Base-by-base conservation (phyloP, 2,797 vertebrate genomes). In the Coregonus sp. region DNA sequence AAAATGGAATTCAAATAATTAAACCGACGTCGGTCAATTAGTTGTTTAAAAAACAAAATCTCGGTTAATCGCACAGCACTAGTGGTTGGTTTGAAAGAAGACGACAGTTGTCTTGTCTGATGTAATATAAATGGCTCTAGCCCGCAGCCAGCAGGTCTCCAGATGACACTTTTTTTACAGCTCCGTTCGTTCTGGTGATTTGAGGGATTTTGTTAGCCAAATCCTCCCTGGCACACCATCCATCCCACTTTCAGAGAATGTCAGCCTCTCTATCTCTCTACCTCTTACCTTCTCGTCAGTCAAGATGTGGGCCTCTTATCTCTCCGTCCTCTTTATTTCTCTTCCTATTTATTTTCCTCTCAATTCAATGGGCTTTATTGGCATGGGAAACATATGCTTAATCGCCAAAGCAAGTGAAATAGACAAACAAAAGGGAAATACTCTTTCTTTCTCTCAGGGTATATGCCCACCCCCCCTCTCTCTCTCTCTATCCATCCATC, bases 221-320 rank as follows among this genome's bases (percentile, higher is more conserved):
- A 91, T 89, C 86, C 85, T 77, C 52, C 82, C 82, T 75, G 85
- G 86, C 88, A 87, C 85, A 80, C n/a, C 72, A 9, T 47, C 40
- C 40, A 47, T 47, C 40, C 11, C 9, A 47, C 40, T 47, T 47
- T 12, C 40, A 47, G 76, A 80, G 29, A 16, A 81, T 75, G 65
- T 69, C 75, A 75, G 76, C 37, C 71, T 33, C 29, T 47, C 25
- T 12, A 0, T 33, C 31, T 6, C 70, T 14, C 50, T 52, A 7
- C 54, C 59, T 29, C 18, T 50, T 16, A 40, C 37, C 40, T 11
- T 47, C 40, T 47, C 40, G 9, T 11, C 2, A 47, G 9, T 12
- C 40, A 47, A 12, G 40, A 47, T 12, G 40, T 47, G 40, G 40
- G 40, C 9, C 40, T 9, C 9, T 47, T 47, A 12, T 12, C 40